phyloP scores from a whole-genome alignment of 2,113 vertebrate species.

The Nesogale talazaci region DNA sequence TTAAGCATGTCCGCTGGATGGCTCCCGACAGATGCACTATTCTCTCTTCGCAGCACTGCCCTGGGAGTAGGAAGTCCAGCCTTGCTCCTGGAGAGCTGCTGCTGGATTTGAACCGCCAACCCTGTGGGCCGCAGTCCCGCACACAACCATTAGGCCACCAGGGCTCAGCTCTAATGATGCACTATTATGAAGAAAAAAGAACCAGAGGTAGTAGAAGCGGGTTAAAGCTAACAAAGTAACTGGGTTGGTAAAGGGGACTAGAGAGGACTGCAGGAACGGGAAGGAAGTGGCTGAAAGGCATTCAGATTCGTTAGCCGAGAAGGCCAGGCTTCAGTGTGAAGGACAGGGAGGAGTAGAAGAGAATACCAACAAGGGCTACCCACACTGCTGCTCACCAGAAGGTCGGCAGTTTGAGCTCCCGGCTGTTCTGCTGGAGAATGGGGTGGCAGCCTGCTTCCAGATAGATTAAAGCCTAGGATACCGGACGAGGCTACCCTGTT shows the following conservation, averaged over 20 bases:
- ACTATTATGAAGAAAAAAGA: constrained; percentile 35
- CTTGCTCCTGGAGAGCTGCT: too few relatives aligned
- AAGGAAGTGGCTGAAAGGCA: neutral
- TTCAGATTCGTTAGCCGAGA: neutral
- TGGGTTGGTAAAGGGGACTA: neutral
- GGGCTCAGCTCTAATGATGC: neutral
- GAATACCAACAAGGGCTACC: neutral
- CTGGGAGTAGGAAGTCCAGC: too few relatives aligned
- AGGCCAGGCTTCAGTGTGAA: neutral
- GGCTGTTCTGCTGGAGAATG: too few relatives aligned
- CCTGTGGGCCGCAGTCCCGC: too few relatives aligned
- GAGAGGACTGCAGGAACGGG: neutral
- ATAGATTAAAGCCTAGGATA: too few relatives aligned
- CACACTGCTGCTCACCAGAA: neutral
- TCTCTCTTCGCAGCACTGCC: too few relatives aligned
- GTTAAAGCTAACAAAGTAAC: constrained; percentile 20
- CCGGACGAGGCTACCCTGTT: too few relatives aligned
- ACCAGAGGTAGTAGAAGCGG: neutral
- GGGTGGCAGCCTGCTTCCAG: too few relatives aligned
- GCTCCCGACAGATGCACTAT: too few relatives aligned
- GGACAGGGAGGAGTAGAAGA: neutral
- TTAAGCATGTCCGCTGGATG: too few relatives aligned
- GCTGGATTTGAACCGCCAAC: too few relatives aligned
- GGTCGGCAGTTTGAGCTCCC: neutral
- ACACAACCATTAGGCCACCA: too few relatives aligned